Evolutionary conservation across 2,888 invertebrate genomes (phyloP).

Genomic region (Sceliomorpha sp.): DNA sequence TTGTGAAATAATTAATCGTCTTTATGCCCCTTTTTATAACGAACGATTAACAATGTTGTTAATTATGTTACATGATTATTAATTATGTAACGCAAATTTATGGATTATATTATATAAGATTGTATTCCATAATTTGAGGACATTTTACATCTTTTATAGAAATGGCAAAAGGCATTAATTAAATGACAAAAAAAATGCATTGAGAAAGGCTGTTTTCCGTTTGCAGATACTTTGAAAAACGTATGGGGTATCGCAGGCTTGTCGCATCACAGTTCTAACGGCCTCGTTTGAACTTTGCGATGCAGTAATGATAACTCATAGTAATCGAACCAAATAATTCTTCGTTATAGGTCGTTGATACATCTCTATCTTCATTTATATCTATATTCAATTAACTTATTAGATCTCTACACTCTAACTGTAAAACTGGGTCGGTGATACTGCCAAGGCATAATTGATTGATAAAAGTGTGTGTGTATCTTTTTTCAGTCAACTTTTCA

Average conservation of each 20-base stretch:
- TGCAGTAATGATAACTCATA: slow-evolving; percentile 30
- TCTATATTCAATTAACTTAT: slow-evolving; percentile 38
- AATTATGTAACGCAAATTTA: too few relatives aligned
- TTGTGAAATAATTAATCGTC: too few relatives aligned
- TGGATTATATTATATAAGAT: too few relatives aligned
- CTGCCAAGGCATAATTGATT: slow-evolving; percentile 18
- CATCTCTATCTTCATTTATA: slow-evolving; percentile 26
- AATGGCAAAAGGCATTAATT: too few relatives aligned
- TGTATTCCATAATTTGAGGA: too few relatives aligned
- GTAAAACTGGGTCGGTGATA: slow-evolving; percentile 28
- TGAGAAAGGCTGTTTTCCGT: too few relatives aligned
- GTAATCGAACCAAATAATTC: slow-evolving; percentile 35
- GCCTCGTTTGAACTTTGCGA: slow-evolving; percentile 36
- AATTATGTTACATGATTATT: too few relatives aligned
- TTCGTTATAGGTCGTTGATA: slow-evolving; percentile 31
- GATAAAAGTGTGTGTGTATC: slow-evolving; percentile 12
- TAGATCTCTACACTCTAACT: slow-evolving; percentile 14
- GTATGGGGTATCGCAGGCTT: neutral
- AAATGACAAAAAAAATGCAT: too few relatives aligned
- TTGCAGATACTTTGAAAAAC: slow-evolving; percentile 30
- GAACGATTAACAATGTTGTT: too few relatives aligned
- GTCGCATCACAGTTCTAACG: slow-evolving; percentile 22
- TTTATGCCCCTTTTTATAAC: too few relatives aligned
- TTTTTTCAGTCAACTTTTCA: slow-evolving; percentile 1
- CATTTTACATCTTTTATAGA: too few relatives aligned